A percentile compares a stretch with the other conserved stretches of the same genome.
phyloP scores from a whole-genome alignment of 1,140 invertebrate species.

The Ruditapes philippinarum region DNA sequence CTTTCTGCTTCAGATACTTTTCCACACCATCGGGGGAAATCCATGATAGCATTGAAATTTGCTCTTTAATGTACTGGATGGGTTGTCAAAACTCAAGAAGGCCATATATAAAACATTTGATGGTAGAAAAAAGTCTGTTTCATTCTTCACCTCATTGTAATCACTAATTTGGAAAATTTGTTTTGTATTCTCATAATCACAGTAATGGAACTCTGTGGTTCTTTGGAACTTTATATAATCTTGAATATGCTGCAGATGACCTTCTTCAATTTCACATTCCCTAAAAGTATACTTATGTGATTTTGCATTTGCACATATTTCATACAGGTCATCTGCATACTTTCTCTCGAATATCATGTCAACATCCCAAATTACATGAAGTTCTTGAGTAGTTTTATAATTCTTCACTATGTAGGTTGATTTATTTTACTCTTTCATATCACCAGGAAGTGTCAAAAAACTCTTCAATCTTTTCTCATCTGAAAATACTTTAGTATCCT shows the following conservation, averaged over 20 bases:
- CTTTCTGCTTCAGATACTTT: not conserved
- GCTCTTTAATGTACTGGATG: not conserved
- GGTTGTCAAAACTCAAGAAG: not conserved
- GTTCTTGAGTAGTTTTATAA: not conserved
- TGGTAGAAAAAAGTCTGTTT: not conserved
- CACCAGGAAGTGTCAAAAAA: not conserved
- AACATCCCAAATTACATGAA: not conserved
- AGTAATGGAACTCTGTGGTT: not conserved
- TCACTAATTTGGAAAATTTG: not conserved
- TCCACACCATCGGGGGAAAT: not conserved
- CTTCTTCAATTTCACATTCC: not conserved
- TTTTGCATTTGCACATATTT: not conserved
- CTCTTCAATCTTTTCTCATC: too few species aligned
- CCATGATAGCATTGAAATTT: not conserved
- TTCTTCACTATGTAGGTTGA: not conserved
- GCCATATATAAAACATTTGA: not conserved
- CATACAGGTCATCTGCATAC: not conserved
- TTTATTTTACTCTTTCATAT: not conserved
- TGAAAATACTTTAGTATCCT: not conserved
- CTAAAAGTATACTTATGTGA: not conserved
- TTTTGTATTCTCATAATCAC: not conserved
- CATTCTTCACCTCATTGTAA: not conserved
- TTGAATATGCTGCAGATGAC: not conserved
- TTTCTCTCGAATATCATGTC: not conserved
- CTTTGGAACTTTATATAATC: not conserved